These are phyloP conservation scores for Mayetiola destructor DNA, from an alignment of 2,888 invertebrate genomes.

Conservation along the genomic window DNA sequence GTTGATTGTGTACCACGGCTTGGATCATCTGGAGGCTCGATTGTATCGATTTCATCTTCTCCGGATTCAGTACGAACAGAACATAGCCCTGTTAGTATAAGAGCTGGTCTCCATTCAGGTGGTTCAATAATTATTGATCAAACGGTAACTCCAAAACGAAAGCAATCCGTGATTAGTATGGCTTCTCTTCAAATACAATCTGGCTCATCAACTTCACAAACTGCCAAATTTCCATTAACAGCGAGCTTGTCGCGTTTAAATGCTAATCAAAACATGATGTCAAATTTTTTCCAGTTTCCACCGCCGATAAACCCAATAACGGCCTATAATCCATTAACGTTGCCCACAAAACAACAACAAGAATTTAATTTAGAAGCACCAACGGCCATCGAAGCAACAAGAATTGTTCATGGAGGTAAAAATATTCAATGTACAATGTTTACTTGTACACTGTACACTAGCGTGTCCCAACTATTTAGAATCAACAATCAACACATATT, in stretches of 20 bases:
- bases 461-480: too few species aligned
- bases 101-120: conserved; percentile 68
- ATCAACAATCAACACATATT: too few species aligned
- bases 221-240: not conserved
- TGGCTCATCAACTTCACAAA: conserved; percentile 20
- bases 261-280: conserved; percentile 21
- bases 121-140: conserved; percentile 55
- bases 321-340: conserved; percentile 52
- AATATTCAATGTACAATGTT: not conserved
- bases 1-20: conserved; percentile 25
- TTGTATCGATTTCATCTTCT: conserved; percentile 48
- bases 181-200: conserved; percentile 38
- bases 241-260: conserved; percentile 33
- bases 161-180: conserved; percentile 28
- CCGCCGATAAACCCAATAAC: conserved; percentile 51
- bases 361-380: not conserved
- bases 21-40: conserved; percentile 32
- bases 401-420: conserved; percentile 46
- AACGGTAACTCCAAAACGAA: conserved; percentile 25
- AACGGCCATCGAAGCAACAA: conserved; percentile 40
- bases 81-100: conserved; percentile 57
- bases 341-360: conserved; percentile 37
- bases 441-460: too few species aligned
- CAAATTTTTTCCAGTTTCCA: conserved; percentile 44
- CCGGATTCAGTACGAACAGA: conserved; percentile 44